Percentiles rank a stretch among this genome's conserved stretches.
Conservation (phyloP, 2,888 invertebrate genomes). For the Uropetala carovei region DNA sequence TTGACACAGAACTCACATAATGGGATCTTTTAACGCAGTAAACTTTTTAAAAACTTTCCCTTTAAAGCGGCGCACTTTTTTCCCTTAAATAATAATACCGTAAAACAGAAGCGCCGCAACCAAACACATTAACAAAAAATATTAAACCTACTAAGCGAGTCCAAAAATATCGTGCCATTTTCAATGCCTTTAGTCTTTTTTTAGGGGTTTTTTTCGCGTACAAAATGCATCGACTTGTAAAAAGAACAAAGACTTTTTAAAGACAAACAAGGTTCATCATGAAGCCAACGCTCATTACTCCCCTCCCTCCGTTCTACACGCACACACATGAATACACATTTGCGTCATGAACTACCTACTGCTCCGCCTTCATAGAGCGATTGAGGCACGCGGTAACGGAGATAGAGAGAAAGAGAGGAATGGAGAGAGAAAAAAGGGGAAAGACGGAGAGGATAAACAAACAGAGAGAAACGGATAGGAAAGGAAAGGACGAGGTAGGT, state of each 20-base stretch:
- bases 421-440: not conserved
- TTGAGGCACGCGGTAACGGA: not conserved
- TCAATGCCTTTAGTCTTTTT: not conserved
- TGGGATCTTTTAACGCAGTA: too few species aligned
- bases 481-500: not conserved
- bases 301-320: not conserved
- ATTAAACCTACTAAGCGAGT: not conserved
- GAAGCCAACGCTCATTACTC: not conserved
- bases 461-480: not conserved
- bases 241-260: slow-evolving; percentile 30
- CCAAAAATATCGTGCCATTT: not conserved
- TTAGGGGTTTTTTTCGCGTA: not conserved
- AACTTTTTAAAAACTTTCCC: too few species aligned
- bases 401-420: not conserved
- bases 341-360: not conserved
- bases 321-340: not conserved
- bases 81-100: too few species aligned
- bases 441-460: not conserved
- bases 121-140: too few species aligned
- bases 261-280: not conserved
- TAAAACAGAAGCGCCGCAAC: too few species aligned
- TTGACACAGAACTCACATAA: too few species aligned
- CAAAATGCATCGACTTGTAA: not conserved
- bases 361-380: not conserved
- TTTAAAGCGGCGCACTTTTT: too few species aligned